These are phyloP conservation scores for Callipepla squamata DNA, from an alignment of 2,113 vertebrate genomes.

Conservation along the genomic window DNA sequence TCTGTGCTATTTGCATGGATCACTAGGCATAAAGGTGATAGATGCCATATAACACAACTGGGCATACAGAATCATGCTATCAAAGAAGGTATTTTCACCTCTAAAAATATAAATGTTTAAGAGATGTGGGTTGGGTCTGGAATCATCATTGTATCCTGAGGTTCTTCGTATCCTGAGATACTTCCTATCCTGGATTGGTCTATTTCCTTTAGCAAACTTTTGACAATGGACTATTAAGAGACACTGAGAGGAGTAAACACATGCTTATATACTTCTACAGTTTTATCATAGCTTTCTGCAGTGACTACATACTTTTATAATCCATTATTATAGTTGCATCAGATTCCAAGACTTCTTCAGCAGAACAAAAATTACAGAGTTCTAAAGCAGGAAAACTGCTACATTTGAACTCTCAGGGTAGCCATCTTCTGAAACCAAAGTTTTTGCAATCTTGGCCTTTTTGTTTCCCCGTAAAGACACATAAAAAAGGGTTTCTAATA, in stretches of 20 bases:
- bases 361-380: background rate
- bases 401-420: background rate
- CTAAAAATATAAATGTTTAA: background rate
- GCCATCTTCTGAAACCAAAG: background rate
- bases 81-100: background rate
- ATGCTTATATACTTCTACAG: background rate
- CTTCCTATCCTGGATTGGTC: background rate
- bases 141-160: background rate
- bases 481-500: background rate
- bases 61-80: background rate
- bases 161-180: background rate
- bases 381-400: background rate
- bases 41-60: background rate
- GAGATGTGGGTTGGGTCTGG: background rate
- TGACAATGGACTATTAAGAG: slow-evolving; percentile 10
- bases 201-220: background rate
- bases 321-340: background rate
- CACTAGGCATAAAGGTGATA: background rate
- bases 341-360: background rate
- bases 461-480: background rate
- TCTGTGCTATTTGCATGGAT: background rate
- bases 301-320: background rate
- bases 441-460: background rate
- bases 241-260: background rate
- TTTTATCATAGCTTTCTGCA: background rate